phyloP scores from a whole-genome alignment of 2,797 vertebrate genomes.

The Iguana delicatissima region DNA sequence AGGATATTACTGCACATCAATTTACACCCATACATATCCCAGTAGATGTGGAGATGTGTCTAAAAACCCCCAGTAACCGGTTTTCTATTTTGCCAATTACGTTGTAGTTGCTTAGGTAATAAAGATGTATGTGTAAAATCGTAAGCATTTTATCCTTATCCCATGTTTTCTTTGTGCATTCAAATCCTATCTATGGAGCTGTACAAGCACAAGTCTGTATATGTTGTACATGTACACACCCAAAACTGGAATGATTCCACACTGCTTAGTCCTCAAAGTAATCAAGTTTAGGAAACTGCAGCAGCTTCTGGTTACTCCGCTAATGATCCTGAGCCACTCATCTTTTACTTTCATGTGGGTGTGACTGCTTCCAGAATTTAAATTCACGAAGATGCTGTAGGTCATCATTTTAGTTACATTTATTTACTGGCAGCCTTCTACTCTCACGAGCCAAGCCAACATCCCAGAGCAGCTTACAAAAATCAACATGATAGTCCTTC shows the following conservation, averaged over 20 bases:
- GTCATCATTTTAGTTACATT: background rate
- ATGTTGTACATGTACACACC: background rate
- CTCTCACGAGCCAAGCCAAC: background rate
- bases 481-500: background rate
- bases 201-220: constrained; percentile 8
- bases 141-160: background rate
- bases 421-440: background rate
- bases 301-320: background rate
- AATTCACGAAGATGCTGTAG: background rate
- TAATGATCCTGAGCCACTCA: background rate
- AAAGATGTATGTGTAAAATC: background rate
- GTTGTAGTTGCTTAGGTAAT: background rate
- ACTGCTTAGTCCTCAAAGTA: background rate
- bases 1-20: background rate
- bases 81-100: constrained; percentile 13
- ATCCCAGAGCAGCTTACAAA: background rate
- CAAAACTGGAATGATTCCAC: constrained; percentile 10
- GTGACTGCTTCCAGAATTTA: background rate
- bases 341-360: background rate
- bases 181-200: background rate
- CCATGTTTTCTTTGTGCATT: background rate
- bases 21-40: background rate
- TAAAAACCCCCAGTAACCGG: background rate
- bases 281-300: background rate
- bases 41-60: background rate